Conservation (phyloP, 2,113 vertebrate genomes). For the Mobula birostris region DNA sequence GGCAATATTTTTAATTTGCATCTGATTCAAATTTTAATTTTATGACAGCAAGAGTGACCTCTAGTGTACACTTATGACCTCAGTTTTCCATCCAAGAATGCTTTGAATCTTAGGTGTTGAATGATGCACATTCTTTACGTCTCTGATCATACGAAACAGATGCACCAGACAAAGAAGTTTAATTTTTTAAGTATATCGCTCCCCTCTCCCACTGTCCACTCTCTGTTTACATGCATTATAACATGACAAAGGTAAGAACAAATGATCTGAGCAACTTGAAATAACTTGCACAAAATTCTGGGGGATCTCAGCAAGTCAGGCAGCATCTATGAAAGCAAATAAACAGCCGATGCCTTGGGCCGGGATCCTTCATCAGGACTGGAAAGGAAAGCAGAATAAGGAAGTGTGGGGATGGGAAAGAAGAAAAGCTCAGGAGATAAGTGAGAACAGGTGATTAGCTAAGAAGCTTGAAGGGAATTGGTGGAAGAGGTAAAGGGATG, state of each 20-base stretch:
- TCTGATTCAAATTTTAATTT: not conserved
- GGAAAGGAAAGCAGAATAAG: no score
- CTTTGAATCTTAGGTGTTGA: not conserved
- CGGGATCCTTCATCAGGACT: no score
- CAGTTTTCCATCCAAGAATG: not conserved
- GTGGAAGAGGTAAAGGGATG: no score
- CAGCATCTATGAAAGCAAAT: no score
- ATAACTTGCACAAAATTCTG: no score
- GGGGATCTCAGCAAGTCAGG: no score
- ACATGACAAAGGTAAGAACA: not conserved
- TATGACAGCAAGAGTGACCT: constrained; percentile 11
- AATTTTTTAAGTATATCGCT: not conserved
- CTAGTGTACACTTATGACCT: not conserved
- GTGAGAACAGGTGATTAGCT: no score
- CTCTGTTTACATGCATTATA: not conserved
- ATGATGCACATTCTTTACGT: not conserved
- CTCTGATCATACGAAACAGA: not conserved
- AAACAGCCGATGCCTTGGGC: no score
- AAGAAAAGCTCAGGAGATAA: no score
- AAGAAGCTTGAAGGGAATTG: no score
- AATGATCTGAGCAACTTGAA: not conserved
- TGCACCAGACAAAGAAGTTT: not conserved
- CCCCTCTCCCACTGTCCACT: not conserved
- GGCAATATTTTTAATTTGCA: not conserved
- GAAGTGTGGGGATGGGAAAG: no score